A percentile compares a stretch with the other conserved stretches of the same genome.
phyloP scores from a whole-genome alignment of 2,797 vertebrate genomes.

The Micrastur ruficollis region DNA sequence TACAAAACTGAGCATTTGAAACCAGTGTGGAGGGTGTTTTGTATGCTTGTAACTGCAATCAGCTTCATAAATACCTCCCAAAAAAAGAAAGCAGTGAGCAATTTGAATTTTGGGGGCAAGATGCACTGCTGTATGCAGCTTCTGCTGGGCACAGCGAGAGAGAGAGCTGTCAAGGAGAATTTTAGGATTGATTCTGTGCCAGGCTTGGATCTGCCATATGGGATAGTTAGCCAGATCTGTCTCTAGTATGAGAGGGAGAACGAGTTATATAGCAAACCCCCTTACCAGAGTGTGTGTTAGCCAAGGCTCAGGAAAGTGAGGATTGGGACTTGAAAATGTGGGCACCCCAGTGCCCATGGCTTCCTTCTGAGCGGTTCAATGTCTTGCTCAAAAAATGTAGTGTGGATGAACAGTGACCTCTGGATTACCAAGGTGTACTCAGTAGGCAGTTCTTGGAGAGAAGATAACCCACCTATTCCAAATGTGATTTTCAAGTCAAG shows the following conservation, averaged over 20 bases:
- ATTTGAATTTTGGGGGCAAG: not conserved
- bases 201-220: not conserved
- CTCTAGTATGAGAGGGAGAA: not conserved
- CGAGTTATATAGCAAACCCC: not conserved
- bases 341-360: not conserved
- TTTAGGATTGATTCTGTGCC: not conserved
- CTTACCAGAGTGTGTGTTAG: not conserved
- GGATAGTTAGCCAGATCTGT: not conserved
- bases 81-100: not conserved
- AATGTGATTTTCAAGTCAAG: not conserved
- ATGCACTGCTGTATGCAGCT: not conserved
- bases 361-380: not conserved
- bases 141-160: not conserved
- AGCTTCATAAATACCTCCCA: not conserved
- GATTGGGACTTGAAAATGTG: not conserved
- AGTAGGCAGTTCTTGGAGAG: not conserved
- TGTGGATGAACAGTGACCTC: not conserved
- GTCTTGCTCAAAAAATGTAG: not conserved
- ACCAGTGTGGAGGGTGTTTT: not conserved
- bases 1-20: conserved; percentile 28
- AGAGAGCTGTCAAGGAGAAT: not conserved
- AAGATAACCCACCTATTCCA: not conserved
- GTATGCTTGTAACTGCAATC: not conserved
- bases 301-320: not conserved
- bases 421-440: not conserved